These are phyloP conservation scores for Atta texana DNA, from an alignment of 1,140 invertebrate species.

Conservation along the genomic window DNA sequence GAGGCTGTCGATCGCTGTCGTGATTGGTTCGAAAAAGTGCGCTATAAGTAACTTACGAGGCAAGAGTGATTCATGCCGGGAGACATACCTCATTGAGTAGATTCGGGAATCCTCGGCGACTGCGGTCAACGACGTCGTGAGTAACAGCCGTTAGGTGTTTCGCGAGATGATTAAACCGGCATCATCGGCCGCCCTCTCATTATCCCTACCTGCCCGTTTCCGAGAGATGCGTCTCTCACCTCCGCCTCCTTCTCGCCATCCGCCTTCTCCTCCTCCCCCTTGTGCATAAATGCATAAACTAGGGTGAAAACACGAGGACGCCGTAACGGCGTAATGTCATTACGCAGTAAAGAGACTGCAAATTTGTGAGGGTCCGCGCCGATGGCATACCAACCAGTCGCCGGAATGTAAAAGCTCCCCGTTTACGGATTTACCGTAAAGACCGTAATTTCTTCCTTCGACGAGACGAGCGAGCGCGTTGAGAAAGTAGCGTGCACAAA, in stretches of 20 bases:
- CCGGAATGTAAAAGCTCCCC: slow-evolving; percentile 17
- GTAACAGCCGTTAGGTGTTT: slow-evolving; percentile 73
- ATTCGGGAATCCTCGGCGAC: background rate
- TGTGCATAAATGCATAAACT: slow-evolving; percentile 77
- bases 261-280: background rate
- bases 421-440: slow-evolving; percentile 43
- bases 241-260: slow-evolving; percentile 34
- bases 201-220: slow-evolving; percentile 55
- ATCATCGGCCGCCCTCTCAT: slow-evolving; percentile 74
- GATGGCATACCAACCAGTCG: slow-evolving; percentile 66
- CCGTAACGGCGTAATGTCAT: slow-evolving; percentile 75
- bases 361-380: slow-evolving; percentile 66
- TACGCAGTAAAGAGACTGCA: slow-evolving; percentile 71
- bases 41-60: slow-evolving; percentile 10
- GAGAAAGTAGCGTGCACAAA: slow-evolving; percentile 12
- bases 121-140: slow-evolving; percentile 60
- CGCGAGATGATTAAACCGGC: slow-evolving; percentile 75
- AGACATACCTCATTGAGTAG: slow-evolving; percentile 7
- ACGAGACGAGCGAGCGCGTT: background rate
- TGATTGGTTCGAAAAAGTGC: background rate
- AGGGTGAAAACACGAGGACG: slow-evolving; percentile 76
- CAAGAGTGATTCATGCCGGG: slow-evolving; percentile 41
- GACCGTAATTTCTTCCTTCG: slow-evolving; percentile 18
- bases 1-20: slow-evolving; percentile 11
- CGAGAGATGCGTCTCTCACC: slow-evolving; percentile 44